Evolutionary conservation across 2,797 vertebrate species (phyloP), one percentile per base, ranked within the genome.

Genomic region (Xenops minutus): DNA sequence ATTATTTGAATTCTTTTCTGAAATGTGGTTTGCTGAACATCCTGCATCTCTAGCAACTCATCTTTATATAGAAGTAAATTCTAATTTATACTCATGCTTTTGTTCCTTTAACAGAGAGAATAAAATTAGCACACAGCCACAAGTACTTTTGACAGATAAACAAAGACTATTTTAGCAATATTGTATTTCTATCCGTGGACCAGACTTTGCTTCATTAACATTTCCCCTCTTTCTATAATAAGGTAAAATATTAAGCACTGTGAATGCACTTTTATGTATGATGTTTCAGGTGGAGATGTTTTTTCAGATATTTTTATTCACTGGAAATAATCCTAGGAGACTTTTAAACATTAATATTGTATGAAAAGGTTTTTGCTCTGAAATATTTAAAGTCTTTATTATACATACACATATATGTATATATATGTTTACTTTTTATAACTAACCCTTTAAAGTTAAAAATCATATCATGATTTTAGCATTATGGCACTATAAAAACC

Each of bases 51-150:
- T 74, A 71, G 48, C 36, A 96, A 51, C 37, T 52, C 27, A 34
- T 88, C 85, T 97, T 96, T 93, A 88, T 92, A 95, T 89, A 92
- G 85, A 95, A 94, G 92, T 68, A 88, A 85, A 92, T 81, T 91
- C 36, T 69, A 52, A 67, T 58, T 58, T 80, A 29, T 83, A 66
- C 37, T 85, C 16, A 39, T 59, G n/a, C 23, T 86, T 88, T 93
- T 78, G 20, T 73, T 85, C 83, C 54, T 96, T 94, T 93, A 77
- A 62, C 34, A 74, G 74, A 66, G 74, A 91, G 84, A 93, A 62
- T 32, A 54, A 71, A 95, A 62, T 79, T 91, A 85, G 41, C 49
- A 74, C 10, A 85, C 66, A 95, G 54, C 66, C 77, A 55, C 41
- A 20, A 72, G 85, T 49, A 86, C 39, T 95, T 94, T 81, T 95